Conservation (phyloP, 2,888 invertebrate genomes). For the Andrena haemorrhoa region DNA sequence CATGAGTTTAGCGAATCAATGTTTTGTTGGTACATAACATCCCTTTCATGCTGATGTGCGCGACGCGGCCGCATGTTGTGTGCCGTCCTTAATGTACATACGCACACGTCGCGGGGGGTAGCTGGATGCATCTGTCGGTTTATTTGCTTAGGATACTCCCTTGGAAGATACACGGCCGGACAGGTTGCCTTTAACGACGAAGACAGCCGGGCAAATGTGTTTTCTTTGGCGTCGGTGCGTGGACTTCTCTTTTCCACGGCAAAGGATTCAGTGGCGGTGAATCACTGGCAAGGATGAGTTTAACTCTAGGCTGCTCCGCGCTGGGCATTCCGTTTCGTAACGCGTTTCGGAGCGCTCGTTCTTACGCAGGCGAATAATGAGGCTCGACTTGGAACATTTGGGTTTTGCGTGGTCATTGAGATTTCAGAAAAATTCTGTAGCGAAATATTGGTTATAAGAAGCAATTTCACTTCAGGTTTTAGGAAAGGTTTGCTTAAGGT, state of each 20-base stretch:
- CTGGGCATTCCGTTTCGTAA: too few relatives aligned
- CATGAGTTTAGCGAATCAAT: constrained; percentile 83
- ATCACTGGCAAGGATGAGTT: neutral
- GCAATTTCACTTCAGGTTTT: too few relatives aligned
- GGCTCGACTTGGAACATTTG: too few relatives aligned
- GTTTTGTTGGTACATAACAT: constrained; percentile 77
- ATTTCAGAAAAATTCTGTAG: too few relatives aligned
- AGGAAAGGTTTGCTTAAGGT: too few relatives aligned
- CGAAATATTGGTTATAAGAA: too few relatives aligned
- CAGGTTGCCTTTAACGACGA: neutral
- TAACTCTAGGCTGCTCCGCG: neutral
- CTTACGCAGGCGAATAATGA: too few relatives aligned
- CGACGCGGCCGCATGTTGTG: constrained; percentile 17
- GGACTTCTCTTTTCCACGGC: neutral
- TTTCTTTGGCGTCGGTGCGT: neutral
- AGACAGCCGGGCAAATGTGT: neutral
- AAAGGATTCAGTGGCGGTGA: neutral
- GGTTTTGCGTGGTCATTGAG: too few relatives aligned
- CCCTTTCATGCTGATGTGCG: constrained; percentile 42
- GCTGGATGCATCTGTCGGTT: constrained; percentile 1
- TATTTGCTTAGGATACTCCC: constrained; percentile 34
- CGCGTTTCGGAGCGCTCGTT: too few relatives aligned
- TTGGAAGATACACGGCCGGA: constrained; percentile 16
- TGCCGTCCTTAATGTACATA: constrained; percentile 14
- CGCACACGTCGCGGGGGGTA: neutral